Base-by-base conservation (phyloP, 53 echinoderm and acorn worm species). In the Arbacia lixula region DNA sequence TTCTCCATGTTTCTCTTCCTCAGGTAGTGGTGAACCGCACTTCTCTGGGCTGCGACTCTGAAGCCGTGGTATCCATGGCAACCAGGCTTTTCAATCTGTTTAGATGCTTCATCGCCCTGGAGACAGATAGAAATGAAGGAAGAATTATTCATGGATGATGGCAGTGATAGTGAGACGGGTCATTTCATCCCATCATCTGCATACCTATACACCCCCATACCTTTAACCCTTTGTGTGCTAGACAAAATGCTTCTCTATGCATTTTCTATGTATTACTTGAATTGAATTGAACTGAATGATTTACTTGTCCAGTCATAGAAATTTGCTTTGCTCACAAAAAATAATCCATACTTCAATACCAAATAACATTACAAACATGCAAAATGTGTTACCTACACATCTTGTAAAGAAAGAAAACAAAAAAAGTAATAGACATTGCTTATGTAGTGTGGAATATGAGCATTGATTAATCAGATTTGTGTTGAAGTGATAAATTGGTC, bases 81-180 rank as follows among this genome's bases (percentile, higher is more conserved):
- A 81, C 64, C 16, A 81, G 64, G 16, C 17, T 41, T 63, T 81
- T 81, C 31, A 81, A 49, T 35, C 82, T 30, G 62, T 38, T 50
- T n/a, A 81, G 64, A 81, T 81, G 82, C 62, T 61, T 41, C 82
- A 81, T 81, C 14, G 82, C 82, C 64, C 82, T 81, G 82, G 54
- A 63, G 74, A 53, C 29, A 53, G 46, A 74, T 25, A 41, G 1
- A 43, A 29, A 68, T 16, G 43, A 42, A 41, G 12, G 25, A 68
- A 40, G 41, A 68, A 68, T 68, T 27, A 68, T 24, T 21, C 22
- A 66, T 37, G 8, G 22, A 37, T n/a, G n/a, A n/a, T n/a, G n/a
- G n/a, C n/a, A n/a, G n/a, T n/a, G n/a, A n/a, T n/a, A n/a, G n/a
- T n/a, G n/a, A n/a, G 49, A 46, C 8, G 49, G 49, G 14, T 46